A percentile compares a stretch with the other conserved stretches of the same genome.
Conservation (phyloP, 2,113 vertebrate species). For the Zosterops pallidus region DNA sequence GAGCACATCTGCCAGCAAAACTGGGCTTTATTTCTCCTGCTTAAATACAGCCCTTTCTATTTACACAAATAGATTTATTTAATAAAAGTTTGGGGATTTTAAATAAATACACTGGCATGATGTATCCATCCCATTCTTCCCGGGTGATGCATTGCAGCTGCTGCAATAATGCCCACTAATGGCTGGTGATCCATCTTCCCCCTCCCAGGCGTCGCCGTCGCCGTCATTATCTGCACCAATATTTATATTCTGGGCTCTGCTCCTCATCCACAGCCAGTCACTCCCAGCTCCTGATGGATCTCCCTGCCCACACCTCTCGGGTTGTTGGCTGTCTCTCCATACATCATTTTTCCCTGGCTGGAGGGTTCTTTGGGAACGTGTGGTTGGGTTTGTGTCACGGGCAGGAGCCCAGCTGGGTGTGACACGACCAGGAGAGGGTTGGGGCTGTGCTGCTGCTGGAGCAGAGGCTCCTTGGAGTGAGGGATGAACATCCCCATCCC, state of each 20-base stretch:
- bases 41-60: background rate
- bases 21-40: background rate
- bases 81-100: conserved; percentile 38
- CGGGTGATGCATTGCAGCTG: conserved; percentile 49
- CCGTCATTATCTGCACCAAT: conserved; percentile 60
- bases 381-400: background rate
- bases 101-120: conserved; percentile 40
- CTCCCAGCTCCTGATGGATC: conserved; percentile 38
- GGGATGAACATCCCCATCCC: background rate
- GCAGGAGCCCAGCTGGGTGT: background rate
- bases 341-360: background rate
- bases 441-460: background rate
- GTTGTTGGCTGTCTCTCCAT: background rate
- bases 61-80: conserved; percentile 32
- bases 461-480: background rate
- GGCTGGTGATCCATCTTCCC: conserved; percentile 64
- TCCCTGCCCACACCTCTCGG: background rate
- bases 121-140: conserved; percentile 7
- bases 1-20: background rate
- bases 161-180: conserved; percentile 60
- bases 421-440: fast-evolving
- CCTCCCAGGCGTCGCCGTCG: background rate
- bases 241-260: conserved; percentile 55
- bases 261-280: background rate
- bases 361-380: background rate